Evolutionary conservation across 2,888 invertebrate genomes (phyloP), one percentile per base, ranked within the genome.

Genomic region (Pinctada fucata): DNA sequence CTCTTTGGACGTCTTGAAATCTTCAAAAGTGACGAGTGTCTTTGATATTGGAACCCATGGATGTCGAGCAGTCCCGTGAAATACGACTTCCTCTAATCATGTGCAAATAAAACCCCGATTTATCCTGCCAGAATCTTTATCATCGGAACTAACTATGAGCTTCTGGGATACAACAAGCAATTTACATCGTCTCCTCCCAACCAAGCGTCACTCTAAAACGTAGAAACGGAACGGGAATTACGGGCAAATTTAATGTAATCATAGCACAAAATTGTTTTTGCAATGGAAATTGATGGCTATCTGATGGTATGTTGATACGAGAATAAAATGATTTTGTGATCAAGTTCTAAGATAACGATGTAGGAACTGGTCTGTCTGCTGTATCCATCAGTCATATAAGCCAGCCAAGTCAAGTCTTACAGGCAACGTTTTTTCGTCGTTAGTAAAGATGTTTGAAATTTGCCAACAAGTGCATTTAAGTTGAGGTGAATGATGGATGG

Each of bases 221-320:
- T 58, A 13, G 58, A 58, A 13, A 58, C 8, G 58, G 8, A 58
- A 10, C 58, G 58, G 13, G 58, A 58, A 58, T 58, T 58, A 58
- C 58, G 58, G 68, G 68, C 68, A 68, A 68, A 45, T 68, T 68
- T 68, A 68, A 68, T 68, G 68, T 47, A 68, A 68, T 68, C 68
- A 68, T 68, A 68, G 68, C 31, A 45, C 68, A 16, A 68, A 68
- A 68, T 68, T 68, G 68, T 68, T 68, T 68, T 68, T 68, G 68
- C 47, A 68, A 68, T 68, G 48, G 68, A 68, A 47, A 31, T 31
- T 31, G 68, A 68, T 68, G 8, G 16, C 16, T 45, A 68, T 68
- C 68, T 68, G 68, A 68, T 68, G 16, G 45, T 31, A 68, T 68
- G 68, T 68, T 68, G 68, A 68, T 68, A 68, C 68, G 16, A 45